Percentiles rank a stretch among this genome's conserved stretches.
Evolutionary conservation across 2,113 vertebrate species (phyloP).

Genomic region (Vidua macroura): DNA sequence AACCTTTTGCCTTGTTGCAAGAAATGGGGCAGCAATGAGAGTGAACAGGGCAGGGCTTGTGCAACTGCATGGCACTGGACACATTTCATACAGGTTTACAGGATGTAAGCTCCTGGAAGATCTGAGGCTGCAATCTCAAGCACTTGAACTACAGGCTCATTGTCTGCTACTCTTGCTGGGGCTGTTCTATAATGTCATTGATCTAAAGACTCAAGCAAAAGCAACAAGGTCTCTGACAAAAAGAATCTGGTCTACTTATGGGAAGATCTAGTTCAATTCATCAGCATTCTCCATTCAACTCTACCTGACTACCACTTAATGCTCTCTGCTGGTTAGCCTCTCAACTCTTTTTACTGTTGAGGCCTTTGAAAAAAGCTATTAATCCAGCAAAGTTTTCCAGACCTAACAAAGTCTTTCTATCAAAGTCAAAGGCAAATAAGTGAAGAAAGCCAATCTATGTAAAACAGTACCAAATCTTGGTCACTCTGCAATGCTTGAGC

Average conservation of each 20-base stretch:
- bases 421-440: neutral
- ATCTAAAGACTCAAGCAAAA: neutral
- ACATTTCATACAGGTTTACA: neutral
- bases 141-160: neutral
- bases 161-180: neutral
- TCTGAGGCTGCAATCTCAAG: neutral
- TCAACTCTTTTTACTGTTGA: neutral
- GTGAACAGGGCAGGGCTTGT: neutral
- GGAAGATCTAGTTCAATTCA: neutral
- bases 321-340: neutral
- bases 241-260: neutral
- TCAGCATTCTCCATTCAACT: neutral
- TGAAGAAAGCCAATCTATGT: neutral
- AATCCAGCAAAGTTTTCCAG: neutral
- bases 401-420: neutral
- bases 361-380: neutral
- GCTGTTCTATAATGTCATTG: neutral
- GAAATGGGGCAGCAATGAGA: neutral
- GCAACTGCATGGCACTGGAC: neutral
- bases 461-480: neutral
- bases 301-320: neutral
- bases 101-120: neutral
- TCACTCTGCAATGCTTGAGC: neutral
- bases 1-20: neutral
- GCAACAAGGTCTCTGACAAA: neutral